Evolutionary conservation across 2,888 invertebrate species (phyloP).

Genomic region (Tryphoninae sp.): DNA sequence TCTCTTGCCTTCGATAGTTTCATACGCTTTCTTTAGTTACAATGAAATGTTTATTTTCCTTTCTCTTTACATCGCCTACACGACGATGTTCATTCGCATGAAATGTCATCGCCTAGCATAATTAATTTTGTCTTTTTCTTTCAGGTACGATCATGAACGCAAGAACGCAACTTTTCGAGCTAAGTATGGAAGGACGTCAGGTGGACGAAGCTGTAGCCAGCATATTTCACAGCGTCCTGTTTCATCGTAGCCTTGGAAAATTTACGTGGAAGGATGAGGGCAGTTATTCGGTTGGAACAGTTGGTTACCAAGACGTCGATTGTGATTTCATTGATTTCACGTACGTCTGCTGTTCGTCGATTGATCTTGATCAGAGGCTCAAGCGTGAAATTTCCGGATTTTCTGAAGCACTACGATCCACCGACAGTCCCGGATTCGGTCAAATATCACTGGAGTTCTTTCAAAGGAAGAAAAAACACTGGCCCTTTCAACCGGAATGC

Average conservation of each 20-base stretch:
- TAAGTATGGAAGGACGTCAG: slow-evolving; percentile 94
- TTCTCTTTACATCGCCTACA: too few relatives aligned
- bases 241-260: slow-evolving; percentile 95
- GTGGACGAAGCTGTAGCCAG: slow-evolving; percentile 95
- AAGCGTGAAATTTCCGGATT: slow-evolving; percentile 90
- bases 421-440: slow-evolving; percentile 86
- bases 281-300: slow-evolving; percentile 96
- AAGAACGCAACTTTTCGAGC: slow-evolving; percentile 89
- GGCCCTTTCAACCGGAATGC: slow-evolving; percentile 94
- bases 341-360: slow-evolving; percentile 96
- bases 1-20: too few relatives aligned
- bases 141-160: slow-evolving; percentile 86
- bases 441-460: slow-evolving; percentile 98
- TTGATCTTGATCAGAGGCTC: slow-evolving; percentile 87
- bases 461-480: slow-evolving; percentile 93
- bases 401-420: slow-evolving; percentile 89
- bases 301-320: slow-evolving; percentile 97
- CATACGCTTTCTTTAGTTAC: too few relatives aligned
- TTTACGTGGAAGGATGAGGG: slow-evolving; percentile 97
- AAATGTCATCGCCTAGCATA: too few relatives aligned
- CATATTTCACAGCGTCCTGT: slow-evolving; percentile 95
- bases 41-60: too few relatives aligned
- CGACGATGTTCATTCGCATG: too few relatives aligned
- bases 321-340: slow-evolving; percentile 99
- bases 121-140: neutral